Evolutionary conservation across 2,888 invertebrate species (phyloP).

Genomic region (Cephus sareptanus): DNA sequence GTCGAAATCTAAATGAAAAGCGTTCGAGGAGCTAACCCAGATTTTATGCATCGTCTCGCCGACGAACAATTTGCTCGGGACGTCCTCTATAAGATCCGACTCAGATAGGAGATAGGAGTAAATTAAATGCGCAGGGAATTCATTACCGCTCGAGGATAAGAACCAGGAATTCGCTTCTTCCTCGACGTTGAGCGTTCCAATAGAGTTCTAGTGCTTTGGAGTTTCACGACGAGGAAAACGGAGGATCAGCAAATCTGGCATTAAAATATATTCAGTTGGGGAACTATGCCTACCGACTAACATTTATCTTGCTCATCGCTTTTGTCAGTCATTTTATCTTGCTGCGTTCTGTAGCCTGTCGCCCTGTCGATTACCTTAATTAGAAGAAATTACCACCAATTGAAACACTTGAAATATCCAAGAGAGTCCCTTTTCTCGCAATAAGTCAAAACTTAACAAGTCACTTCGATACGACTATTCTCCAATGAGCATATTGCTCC

Average conservation of each 20-base stretch:
- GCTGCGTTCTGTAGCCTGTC: background rate
- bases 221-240: background rate
- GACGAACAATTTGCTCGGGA: constrained; percentile 8
- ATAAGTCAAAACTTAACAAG: background rate
- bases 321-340: background rate
- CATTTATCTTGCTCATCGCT: background rate
- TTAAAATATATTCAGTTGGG: background rate
- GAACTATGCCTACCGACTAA: background rate
- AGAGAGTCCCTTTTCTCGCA: background rate
- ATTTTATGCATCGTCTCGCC: constrained; percentile 5
- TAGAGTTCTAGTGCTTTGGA: constrained; percentile 10
- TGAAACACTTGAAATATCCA: too few relatives aligned
- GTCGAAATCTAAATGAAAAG: constrained; percentile 3
- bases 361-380: background rate
- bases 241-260: background rate
- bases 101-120: constrained; percentile 7
- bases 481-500: background rate
- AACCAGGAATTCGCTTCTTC: constrained; percentile 9
- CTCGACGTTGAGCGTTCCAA: constrained; percentile 7
- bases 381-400: background rate
- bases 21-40: background rate
- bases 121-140: constrained; percentile 20
- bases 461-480: background rate
- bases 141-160: constrained; percentile 18
- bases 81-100: constrained; percentile 10